Conservation (phyloP, 2,888 invertebrate genomes). For the Caenorhabditis sp. region DNA sequence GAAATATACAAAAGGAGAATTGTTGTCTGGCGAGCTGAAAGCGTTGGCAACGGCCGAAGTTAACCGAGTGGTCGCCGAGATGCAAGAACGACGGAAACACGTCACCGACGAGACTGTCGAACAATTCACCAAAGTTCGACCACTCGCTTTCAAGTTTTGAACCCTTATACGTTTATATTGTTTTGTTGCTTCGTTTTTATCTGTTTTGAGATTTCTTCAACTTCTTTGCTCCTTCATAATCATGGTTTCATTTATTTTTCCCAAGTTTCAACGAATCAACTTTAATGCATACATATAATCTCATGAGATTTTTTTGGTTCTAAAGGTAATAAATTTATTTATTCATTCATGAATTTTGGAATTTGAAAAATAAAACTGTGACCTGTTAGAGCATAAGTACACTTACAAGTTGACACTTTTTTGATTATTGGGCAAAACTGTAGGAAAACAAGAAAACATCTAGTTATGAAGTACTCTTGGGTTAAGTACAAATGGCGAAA, state of each 20-base stretch:
- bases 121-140: conserved; percentile 81
- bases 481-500: too few relatives aligned
- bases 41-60: conserved; percentile 83
- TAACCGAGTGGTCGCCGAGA: conserved; percentile 78
- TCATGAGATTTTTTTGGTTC: not conserved
- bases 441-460: too few relatives aligned
- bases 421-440: too few relatives aligned
- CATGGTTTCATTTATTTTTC: not conserved
- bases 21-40: conserved; percentile 94
- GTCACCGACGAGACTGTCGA: conserved; percentile 86
- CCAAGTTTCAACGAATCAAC: not conserved
- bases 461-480: too few relatives aligned
- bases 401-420: too few relatives aligned
- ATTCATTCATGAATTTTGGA: not conserved
- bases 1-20: conserved; percentile 84
- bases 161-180: conserved; percentile 4
- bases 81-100: conserved; percentile 82
- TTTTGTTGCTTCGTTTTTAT: conserved; percentile 11
- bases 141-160: conserved; percentile 32
- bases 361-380: not conserved
- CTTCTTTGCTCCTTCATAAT: not conserved
- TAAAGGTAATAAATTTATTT: not conserved
- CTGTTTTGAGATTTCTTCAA: not conserved
- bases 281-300: conserved; percentile 1
- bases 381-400: too few relatives aligned